Evolutionary conservation across 1,140 invertebrate species (phyloP), one percentile per base, ranked within the genome.

Genomic region (Metopolophium dirhodum): DNA sequence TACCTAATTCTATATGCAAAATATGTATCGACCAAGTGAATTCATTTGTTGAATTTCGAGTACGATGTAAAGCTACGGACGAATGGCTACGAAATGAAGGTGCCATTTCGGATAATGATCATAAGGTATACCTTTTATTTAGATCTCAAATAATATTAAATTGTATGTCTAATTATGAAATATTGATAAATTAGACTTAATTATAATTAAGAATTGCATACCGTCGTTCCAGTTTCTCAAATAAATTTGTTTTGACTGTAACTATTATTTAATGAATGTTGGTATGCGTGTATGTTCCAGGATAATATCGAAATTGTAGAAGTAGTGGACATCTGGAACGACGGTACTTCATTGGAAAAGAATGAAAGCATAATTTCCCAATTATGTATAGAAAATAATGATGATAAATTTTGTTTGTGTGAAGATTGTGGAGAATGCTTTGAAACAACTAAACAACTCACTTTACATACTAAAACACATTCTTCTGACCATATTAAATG

Each of bases 291-390:
- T 93, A 54, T 93, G 91, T 93, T 93, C 91, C 91, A 93, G 91
- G 91, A 93, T 83, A 57, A 93, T 93, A 86, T 93, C 30, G 91
- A 93, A 93, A 93, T 93, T 85, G 82, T 93, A 93, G 91, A 93
- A 93, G 77, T 93, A 93, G 61, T 85, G 91, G 91, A 85, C 35
- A 85, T 51, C n/a, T 86, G 91, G 91, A 93, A 93, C 49, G 91
- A 93, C 82, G 91, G 91, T 93, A 93, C 82, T 85, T 37, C 47
- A 20, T 41, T 83, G 23, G 91, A 93, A 85, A 57, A 93, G 4
- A 91, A 30, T 37, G 82, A 86, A 30, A 85, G 22, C 30, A 54
- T 37, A n/a, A 86, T 82, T 86, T 45, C 91, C 41, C 82, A 86
- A 26, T 93, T 51, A 57, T 47, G 49, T 86, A 37, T 86, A 93